Percentiles rank a stretch among this genome's conserved stretches.
These are phyloP conservation scores for Rhopalosiphum padi DNA, from an alignment of 1,140 invertebrate genomes.

Conservation along the genomic window DNA sequence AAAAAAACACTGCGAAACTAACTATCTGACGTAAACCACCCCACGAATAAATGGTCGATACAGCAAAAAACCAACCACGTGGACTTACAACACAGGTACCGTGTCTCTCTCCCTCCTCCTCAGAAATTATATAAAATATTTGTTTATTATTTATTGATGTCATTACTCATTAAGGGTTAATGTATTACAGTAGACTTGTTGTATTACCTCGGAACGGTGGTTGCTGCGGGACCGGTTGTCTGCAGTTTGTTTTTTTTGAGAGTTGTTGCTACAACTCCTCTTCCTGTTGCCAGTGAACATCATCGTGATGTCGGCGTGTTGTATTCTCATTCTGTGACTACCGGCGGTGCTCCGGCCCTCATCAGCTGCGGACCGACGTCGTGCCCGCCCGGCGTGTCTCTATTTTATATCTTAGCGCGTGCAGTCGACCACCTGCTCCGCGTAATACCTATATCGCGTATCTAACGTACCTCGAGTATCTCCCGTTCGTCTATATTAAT, in stretches of 20 bases:
- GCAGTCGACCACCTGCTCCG: not conserved
- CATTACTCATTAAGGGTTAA: not conserved
- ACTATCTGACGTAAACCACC: not conserved
- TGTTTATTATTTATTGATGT: not conserved
- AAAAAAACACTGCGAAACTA: not conserved
- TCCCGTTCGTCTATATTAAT: not conserved
- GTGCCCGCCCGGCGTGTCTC: not conserved
- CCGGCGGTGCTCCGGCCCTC: not conserved
- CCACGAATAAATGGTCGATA: not conserved
- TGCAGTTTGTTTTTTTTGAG: conserved; percentile 43
- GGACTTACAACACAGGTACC: not conserved
- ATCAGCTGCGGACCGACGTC: conserved; percentile 6
- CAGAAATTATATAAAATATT: not conserved
- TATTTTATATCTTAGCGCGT: not conserved
- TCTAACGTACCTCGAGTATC: not conserved
- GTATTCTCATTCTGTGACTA: conserved; percentile 56
- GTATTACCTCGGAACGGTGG: conserved; percentile 46
- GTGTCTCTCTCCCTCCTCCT: no score
- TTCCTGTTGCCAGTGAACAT: conserved; percentile 56
- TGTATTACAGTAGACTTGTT: not conserved
- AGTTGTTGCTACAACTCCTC: conserved; percentile 52
- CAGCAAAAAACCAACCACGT: not conserved
- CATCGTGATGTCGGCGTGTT: conserved; percentile 49
- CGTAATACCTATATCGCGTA: not conserved
- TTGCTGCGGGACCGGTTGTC: conserved; percentile 49